Evolutionary conservation across 2,113 vertebrate species (phyloP).

Genomic region (Pionites leucogaster): DNA sequence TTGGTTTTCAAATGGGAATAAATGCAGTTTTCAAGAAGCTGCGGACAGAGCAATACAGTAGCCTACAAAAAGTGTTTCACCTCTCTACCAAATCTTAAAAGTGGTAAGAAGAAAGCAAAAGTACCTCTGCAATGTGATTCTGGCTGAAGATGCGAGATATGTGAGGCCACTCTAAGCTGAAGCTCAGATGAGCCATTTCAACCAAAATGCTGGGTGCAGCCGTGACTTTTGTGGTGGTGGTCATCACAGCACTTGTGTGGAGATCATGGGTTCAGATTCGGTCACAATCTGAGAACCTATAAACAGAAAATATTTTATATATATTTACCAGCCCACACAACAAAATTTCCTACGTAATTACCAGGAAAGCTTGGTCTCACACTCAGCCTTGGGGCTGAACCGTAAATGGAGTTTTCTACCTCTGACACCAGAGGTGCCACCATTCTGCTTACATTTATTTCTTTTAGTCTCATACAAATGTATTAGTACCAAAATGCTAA

Average conservation of each 20-base stretch:
- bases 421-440: background rate
- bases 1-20: fast-evolving
- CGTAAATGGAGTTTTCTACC: background rate
- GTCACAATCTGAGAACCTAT: background rate
- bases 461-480: background rate
- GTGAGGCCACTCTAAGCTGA: background rate
- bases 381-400: background rate
- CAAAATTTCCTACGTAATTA: background rate
- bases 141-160: fast-evolving
- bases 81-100: background rate
- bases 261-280: fast-evolving
- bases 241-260: fast-evolving
- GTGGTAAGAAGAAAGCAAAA: background rate
- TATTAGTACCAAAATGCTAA: background rate
- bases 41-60: background rate
- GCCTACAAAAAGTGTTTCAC: background rate
- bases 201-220: background rate
- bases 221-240: too few species aligned
- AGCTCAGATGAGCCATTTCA: background rate
- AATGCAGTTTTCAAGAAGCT: background rate
- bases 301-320: background rate
- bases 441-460: background rate
- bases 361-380: background rate
- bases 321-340: background rate
- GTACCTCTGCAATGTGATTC: background rate